A percentile compares a stretch with the other conserved stretches of the same genome.
These are phyloP conservation scores for Chydorus sphaericus DNA, from an alignment of 2,888 invertebrate genomes.

Conservation along the genomic window DNA sequence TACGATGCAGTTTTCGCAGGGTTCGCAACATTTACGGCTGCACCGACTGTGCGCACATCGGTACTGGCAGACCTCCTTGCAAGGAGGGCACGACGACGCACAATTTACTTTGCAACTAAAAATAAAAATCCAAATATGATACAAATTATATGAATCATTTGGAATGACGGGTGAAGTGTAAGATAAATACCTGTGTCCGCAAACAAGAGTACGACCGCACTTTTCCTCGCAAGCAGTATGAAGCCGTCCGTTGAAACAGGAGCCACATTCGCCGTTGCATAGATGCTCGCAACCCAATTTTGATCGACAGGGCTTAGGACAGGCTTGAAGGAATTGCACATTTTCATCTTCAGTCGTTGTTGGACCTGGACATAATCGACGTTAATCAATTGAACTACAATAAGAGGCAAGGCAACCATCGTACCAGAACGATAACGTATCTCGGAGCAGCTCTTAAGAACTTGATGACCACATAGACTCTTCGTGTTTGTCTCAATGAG, in stretches of 20 bases:
- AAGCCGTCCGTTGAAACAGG: slow-evolving; percentile 42
- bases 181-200: slow-evolving; percentile 36
- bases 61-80: slow-evolving; percentile 32
- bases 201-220: slow-evolving; percentile 42
- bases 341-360: neutral
- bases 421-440: no score
- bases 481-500: neutral
- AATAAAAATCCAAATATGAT: no score
- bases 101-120: slow-evolving; percentile 24
- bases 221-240: slow-evolving; percentile 40
- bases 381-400: no score
- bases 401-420: no score
- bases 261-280: slow-evolving; percentile 39
- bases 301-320: slow-evolving; percentile 32
- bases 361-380: neutral
- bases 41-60: slow-evolving; percentile 37
- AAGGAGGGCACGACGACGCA: slow-evolving; percentile 24
- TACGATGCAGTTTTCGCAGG: slow-evolving; percentile 26
- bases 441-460: slow-evolving; percentile 5
- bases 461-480: slow-evolving; percentile 10
- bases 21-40: slow-evolving; percentile 32
- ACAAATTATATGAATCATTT: no score
- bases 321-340: slow-evolving; percentile 23
- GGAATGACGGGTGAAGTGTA: no score
- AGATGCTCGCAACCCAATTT: slow-evolving; percentile 35